Percentiles rank a stretch among this genome's conserved stretches.
phyloP scores from a whole-genome alignment of 2,797 vertebrate species.

The Arnoldichthys spilopterus region DNA sequence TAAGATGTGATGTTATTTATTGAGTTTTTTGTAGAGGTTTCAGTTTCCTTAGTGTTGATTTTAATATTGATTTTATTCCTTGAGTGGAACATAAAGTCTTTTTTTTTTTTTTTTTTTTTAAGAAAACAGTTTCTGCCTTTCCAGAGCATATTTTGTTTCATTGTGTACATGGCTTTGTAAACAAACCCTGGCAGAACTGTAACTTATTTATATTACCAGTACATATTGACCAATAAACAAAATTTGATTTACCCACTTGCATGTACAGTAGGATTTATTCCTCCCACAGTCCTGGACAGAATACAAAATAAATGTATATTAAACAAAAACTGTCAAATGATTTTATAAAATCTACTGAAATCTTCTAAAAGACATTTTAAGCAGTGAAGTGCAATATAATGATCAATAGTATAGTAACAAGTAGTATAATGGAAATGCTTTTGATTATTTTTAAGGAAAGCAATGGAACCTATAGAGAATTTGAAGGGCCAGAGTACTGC shows the following conservation, averaged over 20 bases:
- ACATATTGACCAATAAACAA: conserved; percentile 77
- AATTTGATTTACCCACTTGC: conserved; percentile 37
- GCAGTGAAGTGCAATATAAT: too few relatives aligned
- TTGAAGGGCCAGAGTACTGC: conserved; percentile 60
- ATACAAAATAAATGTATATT: neutral
- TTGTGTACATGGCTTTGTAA: conserved; percentile 77
- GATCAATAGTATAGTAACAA: neutral
- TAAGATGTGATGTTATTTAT: conserved; percentile 86
- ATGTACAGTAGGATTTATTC: conserved; percentile 20
- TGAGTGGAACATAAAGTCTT: conserved; percentile 80
- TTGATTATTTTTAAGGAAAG: neutral
- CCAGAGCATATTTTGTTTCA: conserved; percentile 70
- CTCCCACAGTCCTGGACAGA: neutral
- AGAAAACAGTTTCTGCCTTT: conserved; percentile 67
- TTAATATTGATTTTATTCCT: conserved; percentile 67
- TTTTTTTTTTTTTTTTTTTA: conserved; percentile 70
- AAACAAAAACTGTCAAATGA: too few relatives aligned
- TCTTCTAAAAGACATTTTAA: too few relatives aligned
- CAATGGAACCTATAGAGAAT: neutral
- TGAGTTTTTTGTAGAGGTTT: conserved; percentile 78
- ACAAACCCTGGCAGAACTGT: conserved; percentile 73
- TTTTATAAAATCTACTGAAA: too few relatives aligned
- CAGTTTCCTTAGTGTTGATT: conserved; percentile 80
- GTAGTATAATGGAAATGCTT: neutral
- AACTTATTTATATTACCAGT: conserved; percentile 76